These are phyloP conservation scores for Mesitornis unicolor DNA, from an alignment of 2,113 vertebrate genomes.

Conservation along the genomic window DNA sequence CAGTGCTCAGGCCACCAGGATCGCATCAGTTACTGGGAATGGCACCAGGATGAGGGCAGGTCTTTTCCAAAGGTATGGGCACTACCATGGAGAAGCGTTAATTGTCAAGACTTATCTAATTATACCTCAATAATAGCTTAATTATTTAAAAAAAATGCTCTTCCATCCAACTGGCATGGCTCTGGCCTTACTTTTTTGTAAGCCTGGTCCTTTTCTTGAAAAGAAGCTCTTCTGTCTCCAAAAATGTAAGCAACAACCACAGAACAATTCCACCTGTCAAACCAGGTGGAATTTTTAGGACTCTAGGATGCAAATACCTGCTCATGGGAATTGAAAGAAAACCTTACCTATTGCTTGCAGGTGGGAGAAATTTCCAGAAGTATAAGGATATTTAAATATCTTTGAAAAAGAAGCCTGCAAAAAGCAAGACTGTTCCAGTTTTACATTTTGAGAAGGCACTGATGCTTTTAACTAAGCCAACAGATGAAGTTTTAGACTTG, in stretches of 20 bases:
- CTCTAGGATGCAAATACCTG: background rate
- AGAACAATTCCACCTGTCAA: background rate
- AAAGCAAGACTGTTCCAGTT: background rate
- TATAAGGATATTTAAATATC: background rate
- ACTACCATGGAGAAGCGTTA: background rate
- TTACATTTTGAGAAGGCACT: background rate
- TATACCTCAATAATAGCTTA: background rate
- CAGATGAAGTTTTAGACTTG: background rate
- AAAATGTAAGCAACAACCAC: background rate
- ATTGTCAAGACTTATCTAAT: background rate
- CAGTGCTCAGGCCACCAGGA: background rate
- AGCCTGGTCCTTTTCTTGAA: background rate
- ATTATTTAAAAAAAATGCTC: background rate
- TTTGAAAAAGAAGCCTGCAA: background rate
- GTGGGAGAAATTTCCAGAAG: background rate
- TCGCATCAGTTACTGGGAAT: background rate
- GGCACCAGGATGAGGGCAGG: background rate
- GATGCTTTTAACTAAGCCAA: background rate
- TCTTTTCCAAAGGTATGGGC: background rate
- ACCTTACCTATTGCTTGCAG: rapidly evolving
- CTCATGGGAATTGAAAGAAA: background rate
- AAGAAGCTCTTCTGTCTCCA: background rate
- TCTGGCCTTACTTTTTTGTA: background rate
- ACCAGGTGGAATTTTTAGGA: background rate
- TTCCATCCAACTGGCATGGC: background rate